Percentiles rank a stretch among this genome's conserved stretches.
These are phyloP conservation scores for Eupithecia dodoneata DNA, from an alignment of 2,888 invertebrate genomes.

Conservation along the genomic window DNA sequence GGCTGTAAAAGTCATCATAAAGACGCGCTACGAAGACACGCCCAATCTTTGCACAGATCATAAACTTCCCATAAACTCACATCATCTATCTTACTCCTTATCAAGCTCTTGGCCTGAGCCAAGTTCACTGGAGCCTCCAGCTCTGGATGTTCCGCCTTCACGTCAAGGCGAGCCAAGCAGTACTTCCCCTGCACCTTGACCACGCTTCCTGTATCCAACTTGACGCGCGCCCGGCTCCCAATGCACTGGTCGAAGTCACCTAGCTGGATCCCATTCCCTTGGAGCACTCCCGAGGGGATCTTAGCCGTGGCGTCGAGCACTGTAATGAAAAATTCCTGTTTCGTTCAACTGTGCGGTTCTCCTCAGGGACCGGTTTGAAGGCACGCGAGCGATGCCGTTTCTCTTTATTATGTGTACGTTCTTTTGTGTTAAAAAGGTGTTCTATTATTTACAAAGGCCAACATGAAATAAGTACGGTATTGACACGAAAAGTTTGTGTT, in stretches of 20 bases:
- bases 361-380: conserved; percentile 51
- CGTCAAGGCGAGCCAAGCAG: conserved; percentile 87
- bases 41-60: background rate
- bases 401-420: conserved; percentile 39
- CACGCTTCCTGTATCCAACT: conserved; percentile 83
- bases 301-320: conserved; percentile 90
- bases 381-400: conserved; percentile 43
- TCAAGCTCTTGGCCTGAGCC: conserved; percentile 86
- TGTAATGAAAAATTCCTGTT: conserved; percentile 76
- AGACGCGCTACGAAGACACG: background rate
- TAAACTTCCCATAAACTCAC: conserved; percentile 64
- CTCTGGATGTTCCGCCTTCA: conserved; percentile 83
- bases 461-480: conserved; percentile 19
- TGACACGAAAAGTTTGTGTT: conserved; percentile 21
- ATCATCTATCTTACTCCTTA: conserved; percentile 86
- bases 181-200: conserved; percentile 88
- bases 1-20: background rate
- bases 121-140: conserved; percentile 86
- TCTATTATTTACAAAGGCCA: conserved; percentile 33
- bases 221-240: conserved; percentile 84
- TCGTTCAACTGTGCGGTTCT: conserved; percentile 50
- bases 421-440: conserved; percentile 41
- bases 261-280: conserved; percentile 88
- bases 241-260: conserved; percentile 89
- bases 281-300: conserved; percentile 87